These are phyloP conservation scores for Linnaemya vulpina DNA, from an alignment of 2,888 invertebrate species.

Conservation along the genomic window DNA sequence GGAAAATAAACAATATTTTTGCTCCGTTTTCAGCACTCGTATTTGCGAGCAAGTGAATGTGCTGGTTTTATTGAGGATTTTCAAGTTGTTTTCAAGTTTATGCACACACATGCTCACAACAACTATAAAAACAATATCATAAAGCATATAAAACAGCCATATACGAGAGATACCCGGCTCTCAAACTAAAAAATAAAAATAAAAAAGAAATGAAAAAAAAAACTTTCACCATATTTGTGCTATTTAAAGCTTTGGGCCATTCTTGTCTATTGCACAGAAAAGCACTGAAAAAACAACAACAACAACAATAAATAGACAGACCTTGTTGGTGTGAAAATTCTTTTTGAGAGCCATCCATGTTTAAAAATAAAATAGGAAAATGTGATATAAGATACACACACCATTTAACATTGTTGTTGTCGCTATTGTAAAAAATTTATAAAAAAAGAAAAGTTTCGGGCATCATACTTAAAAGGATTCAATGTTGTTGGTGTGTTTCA, in stretches of 20 bases:
- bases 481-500: background rate
- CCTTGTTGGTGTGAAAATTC: constrained; percentile 47
- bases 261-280: constrained; percentile 35
- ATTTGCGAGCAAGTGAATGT: background rate
- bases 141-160: constrained; percentile 1
- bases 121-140: background rate
- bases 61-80: constrained; percentile 36
- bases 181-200: background rate
- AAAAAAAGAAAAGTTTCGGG: background rate
- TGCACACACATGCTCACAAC: constrained; percentile 50
- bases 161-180: background rate
- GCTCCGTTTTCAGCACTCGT: background rate
- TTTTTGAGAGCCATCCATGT: background rate
- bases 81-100: constrained; percentile 53
- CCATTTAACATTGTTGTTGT: constrained; percentile 40
- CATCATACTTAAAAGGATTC: background rate
- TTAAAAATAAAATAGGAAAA: constrained; percentile 28
- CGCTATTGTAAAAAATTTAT: background rate
- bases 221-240: constrained; percentile 31
- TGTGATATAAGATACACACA: background rate
- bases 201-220: background rate
- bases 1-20: background rate
- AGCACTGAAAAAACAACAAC: background rate
- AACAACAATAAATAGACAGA: constrained; percentile 26
- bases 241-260: constrained; percentile 45